Conservation (phyloP, 1,140 invertebrate genomes). For the Rhyzopertha dominica region DNA sequence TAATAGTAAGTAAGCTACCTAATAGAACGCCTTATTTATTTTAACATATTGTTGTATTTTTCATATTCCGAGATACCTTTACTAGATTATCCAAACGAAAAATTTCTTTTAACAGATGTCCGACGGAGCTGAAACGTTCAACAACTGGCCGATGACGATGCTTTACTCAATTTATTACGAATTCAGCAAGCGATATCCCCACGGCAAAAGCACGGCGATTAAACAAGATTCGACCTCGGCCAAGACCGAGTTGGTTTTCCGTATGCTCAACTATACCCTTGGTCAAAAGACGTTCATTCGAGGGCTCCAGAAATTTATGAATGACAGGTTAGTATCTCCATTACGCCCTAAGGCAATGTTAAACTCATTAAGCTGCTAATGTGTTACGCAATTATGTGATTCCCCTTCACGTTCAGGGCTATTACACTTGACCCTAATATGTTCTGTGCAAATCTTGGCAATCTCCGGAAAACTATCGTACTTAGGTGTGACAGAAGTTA, state of each 20-base stretch:
- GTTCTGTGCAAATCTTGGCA: too few species aligned
- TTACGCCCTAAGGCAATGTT: not conserved
- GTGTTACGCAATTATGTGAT: too few species aligned
- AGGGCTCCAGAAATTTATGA: constrained; percentile 67
- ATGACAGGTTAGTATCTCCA: constrained; percentile 49
- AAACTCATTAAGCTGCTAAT: too few species aligned
- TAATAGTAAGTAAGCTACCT: too few species aligned
- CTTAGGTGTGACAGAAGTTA: too few species aligned
- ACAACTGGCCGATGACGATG: constrained; percentile 70
- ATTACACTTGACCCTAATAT: too few species aligned
- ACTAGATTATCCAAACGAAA: too few species aligned
- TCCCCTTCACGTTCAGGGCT: too few species aligned
- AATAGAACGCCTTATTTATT: too few species aligned
- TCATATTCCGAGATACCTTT: too few species aligned
- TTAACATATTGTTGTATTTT: too few species aligned
- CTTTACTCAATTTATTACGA: constrained; percentile 71
- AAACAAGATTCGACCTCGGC: constrained; percentile 64
- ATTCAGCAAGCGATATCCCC: constrained; percentile 65
- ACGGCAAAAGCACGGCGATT: constrained; percentile 65
- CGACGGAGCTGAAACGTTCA: constrained; percentile 61
- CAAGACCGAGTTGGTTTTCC: constrained; percentile 81
- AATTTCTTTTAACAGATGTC: constrained; percentile 56
- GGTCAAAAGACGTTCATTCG: constrained; percentile 71
- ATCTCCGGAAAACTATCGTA: too few species aligned
- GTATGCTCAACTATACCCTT: constrained; percentile 88